Evolutionary conservation across 2,888 invertebrate genomes (phyloP).

Genomic region (Eupithecia abbreviata): DNA sequence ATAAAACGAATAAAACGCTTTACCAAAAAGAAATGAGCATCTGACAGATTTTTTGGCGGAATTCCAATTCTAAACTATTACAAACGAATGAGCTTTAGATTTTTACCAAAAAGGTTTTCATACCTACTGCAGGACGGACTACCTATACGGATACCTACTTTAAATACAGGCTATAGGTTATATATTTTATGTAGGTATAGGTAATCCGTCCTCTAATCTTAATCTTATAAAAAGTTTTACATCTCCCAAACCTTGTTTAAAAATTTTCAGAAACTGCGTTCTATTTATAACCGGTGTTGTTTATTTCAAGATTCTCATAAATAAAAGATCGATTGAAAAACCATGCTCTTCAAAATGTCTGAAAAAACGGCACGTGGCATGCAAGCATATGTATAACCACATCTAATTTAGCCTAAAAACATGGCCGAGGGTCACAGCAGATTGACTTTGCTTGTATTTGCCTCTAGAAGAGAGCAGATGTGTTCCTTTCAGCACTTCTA

Average conservation of each 20-base stretch:
- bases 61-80: no score
- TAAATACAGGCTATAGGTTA: no score
- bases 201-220: no score
- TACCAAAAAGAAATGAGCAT: no score
- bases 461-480: slow-evolving; percentile 34
- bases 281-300: not conserved
- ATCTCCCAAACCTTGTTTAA: not conserved
- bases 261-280: not conserved
- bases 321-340: not conserved
- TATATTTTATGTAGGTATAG: no score
- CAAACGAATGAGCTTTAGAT: not conserved
- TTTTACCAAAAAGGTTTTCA: not conserved
- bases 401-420: not conserved
- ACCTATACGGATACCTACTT: no score
- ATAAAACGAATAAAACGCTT: no score
- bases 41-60: no score
- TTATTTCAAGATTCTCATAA: not conserved
- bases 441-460: slow-evolving; percentile 65
- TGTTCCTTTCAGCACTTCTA: not conserved
- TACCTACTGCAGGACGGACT: not conserved
- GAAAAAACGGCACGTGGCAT: slow-evolving; percentile 59
- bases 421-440: slow-evolving; percentile 50
- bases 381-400: slow-evolving; percentile 48
- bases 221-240: not conserved
- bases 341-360: not conserved